Evolutionary conservation across 1,140 invertebrate species (phyloP).

Genomic region (Drosophila littoralis): DNA sequence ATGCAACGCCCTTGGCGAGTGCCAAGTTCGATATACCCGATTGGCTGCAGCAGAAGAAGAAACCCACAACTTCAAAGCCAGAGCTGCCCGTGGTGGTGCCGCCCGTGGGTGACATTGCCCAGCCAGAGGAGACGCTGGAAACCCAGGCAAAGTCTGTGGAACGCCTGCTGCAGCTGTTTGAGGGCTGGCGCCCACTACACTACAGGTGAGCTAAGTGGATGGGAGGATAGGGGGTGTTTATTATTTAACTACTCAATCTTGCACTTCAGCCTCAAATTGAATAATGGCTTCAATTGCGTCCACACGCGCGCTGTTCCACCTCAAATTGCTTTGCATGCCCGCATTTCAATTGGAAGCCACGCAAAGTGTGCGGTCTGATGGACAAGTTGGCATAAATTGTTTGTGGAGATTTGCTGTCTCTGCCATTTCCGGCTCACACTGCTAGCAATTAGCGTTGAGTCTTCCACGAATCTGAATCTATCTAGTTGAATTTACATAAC

Average conservation of each 20-base stretch:
- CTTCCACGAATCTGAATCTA: conserved; percentile 15
- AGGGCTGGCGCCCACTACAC: conserved; percentile 77
- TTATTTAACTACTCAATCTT: conserved; percentile 17
- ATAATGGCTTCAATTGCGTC: conserved; percentile 50
- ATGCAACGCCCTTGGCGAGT: conserved; percentile 41
- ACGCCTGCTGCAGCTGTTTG: conserved; percentile 65
- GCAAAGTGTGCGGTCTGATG: conserved; percentile 10
- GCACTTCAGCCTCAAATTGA: conserved; percentile 52
- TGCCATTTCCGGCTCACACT: conserved; percentile 44
- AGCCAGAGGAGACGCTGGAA: conserved; percentile 36
- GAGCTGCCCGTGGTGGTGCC: conserved; percentile 21
- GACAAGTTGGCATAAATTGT: conserved; percentile 55
- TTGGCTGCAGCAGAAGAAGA: conserved; percentile 59
- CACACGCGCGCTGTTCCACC: conserved; percentile 15
- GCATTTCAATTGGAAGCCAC: conserved; percentile 51
- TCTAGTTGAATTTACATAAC: background rate
- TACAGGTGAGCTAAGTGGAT: conserved; percentile 67
- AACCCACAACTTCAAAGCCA: conserved; percentile 9
- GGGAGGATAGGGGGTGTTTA: too few relatives aligned
- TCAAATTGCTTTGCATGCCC: conserved; percentile 57
- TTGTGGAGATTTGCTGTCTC: conserved; percentile 40
- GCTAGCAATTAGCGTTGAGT: conserved; percentile 22
- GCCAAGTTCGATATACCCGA: conserved; percentile 49
- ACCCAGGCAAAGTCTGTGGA: conserved; percentile 49
- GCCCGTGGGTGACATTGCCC: conserved; percentile 71